Percentiles rank a stretch among this genome's conserved stretches.
Conservation (phyloP, 2,797 vertebrate genomes). For the Lepus townsendii region DNA sequence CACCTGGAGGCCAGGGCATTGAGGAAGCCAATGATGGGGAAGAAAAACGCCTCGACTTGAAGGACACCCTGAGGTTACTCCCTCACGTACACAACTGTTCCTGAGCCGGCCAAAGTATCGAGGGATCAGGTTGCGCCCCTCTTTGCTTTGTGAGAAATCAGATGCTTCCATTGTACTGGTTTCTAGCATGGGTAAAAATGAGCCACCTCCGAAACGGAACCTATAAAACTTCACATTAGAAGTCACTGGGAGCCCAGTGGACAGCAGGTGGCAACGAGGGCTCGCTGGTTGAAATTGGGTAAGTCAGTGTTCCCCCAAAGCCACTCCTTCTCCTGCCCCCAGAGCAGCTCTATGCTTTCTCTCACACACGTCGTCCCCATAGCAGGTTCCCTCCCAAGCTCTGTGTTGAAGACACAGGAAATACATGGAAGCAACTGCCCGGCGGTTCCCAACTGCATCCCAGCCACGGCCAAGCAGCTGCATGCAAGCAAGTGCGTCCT, state of each 20-base stretch:
- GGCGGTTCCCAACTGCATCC: neutral
- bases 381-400: neutral
- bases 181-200: constrained; percentile 10
- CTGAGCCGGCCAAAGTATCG: neutral
- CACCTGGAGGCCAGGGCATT: neutral
- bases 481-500: neutral
- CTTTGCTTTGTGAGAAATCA: constrained; percentile 19
- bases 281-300: neutral
- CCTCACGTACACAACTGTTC: neutral
- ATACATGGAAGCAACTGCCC: neutral
- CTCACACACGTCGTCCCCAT: neutral
- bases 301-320: neutral
- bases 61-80: neutral
- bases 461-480: neutral
- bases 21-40: neutral
- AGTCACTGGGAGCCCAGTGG: neutral
- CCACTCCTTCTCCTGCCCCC: neutral
- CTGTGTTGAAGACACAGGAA: neutral
- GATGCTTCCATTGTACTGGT: neutral
- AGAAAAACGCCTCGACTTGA: neutral
- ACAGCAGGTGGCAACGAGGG: neutral
- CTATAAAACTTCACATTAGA: neutral
- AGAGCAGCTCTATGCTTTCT: neutral
- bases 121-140: neutral
- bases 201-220: neutral